Evolutionary conservation across 1,140 invertebrate species (phyloP).

Genomic region (Nephotettix cincticeps): DNA sequence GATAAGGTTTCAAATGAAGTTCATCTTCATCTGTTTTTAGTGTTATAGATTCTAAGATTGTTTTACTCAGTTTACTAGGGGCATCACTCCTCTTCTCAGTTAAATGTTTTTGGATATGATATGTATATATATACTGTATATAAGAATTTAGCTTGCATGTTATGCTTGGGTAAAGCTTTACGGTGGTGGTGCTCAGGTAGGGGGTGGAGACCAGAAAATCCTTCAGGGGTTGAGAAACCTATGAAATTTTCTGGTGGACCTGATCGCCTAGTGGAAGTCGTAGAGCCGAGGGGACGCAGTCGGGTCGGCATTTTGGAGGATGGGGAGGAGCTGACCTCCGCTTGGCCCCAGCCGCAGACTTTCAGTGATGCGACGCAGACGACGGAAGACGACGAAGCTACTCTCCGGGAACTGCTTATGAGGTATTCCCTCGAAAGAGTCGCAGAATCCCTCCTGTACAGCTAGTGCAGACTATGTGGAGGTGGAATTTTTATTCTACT

Average conservation of each 20-base stretch:
- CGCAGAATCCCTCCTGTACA: too few relatives aligned
- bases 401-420: conserved; percentile 82
- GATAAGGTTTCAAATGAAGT: too few relatives aligned
- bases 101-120: too few relatives aligned
- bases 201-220: not conserved
- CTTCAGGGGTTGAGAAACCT: conserved; percentile 11
- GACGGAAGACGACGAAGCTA: conserved; percentile 69
- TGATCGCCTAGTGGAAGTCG: conserved; percentile 16
- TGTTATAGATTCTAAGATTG: too few relatives aligned
- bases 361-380: conserved; percentile 37
- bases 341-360: conserved; percentile 12
- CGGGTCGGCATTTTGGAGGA: not conserved
- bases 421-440: conserved; percentile 68
- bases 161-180: not conserved
- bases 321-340: conserved; percentile 20
- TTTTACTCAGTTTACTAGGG: too few relatives aligned
- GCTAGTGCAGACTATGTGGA: too few relatives aligned
- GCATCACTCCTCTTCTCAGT: too few relatives aligned
- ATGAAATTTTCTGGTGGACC: conserved; percentile 24
- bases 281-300: conserved; percentile 8
- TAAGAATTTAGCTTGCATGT: too few relatives aligned
- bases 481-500: too few relatives aligned
- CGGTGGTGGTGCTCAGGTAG: conserved; percentile 22
- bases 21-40: too few relatives aligned
- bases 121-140: too few relatives aligned